Base-by-base conservation (phyloP, 2,113 vertebrate genomes). In the Petaurus breviceps region DNA sequence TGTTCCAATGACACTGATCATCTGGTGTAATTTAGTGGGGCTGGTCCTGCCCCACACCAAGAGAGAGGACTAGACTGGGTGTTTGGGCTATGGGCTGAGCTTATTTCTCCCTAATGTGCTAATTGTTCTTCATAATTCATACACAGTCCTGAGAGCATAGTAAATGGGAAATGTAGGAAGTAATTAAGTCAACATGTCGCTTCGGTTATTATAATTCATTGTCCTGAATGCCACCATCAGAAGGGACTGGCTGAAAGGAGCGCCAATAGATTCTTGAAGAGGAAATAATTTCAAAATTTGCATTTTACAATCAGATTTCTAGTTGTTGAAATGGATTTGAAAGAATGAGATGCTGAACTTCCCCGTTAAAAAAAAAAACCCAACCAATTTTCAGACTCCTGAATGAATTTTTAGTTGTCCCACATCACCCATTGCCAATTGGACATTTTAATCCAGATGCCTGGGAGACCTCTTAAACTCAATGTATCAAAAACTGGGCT, bases 141-240 rank as follows among this genome's bases (percentile, higher is more conserved):
- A 52, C 37, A 25, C 26, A 8, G 23, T 94, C 92, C 91, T 95
- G 94, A 95, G 94, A 94, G 90, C 54, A 68, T 46, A 77, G 61
- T 57, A 94, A 96, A 95, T 95, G 92, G 92, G 89, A 96, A 93
- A 92, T 94, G 92, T 95, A 52, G 68, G 92, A 68, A 94, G 90
- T 97, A 96, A 97, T 96, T 96, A 95, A 97, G 52, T 96, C 95
- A 94, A 51, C 31, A 26, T 90, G 92, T 93, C 37, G n/a, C 90
- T 97, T 94, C 89, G 94, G n/a, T 96, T 28, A 95, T 46, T 24
- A 46, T 57, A 92, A 92, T 96, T 77, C 95, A 51, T 96, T 89
- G 52, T 47, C 51, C 55, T 96, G 57, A 95, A 91, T 47, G 24
- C 57, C 77, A 19, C 95, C 89, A 61, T 93, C 93, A 90, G 95